Conservation (phyloP, 2,797 vertebrate genomes). For the Erithacus rubecula region DNA sequence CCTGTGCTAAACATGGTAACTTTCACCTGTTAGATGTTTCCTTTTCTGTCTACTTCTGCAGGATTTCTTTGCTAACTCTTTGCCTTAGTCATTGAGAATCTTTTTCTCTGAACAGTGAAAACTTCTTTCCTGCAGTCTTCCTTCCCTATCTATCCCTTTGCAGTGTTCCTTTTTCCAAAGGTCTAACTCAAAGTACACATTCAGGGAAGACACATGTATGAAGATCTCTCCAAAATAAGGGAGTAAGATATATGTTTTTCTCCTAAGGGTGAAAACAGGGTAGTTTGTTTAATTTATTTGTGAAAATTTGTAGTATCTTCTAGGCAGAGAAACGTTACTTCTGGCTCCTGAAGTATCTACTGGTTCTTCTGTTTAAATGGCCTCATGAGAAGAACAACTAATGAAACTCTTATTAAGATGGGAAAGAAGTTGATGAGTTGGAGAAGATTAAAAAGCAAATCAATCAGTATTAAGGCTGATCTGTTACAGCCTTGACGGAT, state of each 20-base stretch:
- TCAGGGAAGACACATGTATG: not conserved
- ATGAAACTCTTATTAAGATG: constrained; percentile 34
- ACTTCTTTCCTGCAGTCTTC: not conserved
- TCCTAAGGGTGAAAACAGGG: not conserved
- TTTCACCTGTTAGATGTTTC: not conserved
- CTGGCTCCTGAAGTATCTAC: not conserved
- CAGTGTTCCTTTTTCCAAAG: not conserved
- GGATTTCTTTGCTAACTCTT: not conserved
- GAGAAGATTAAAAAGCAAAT: constrained; percentile 46
- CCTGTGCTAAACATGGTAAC: not conserved
- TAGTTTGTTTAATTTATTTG: not conserved
- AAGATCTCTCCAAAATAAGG: not conserved
- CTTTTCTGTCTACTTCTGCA: not conserved
- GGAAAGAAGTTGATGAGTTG: constrained; percentile 35
- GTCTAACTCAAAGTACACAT: not conserved
- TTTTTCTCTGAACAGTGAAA: not conserved
- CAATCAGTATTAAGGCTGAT: constrained; percentile 15
- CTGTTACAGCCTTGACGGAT: not conserved
- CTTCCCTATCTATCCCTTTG: not conserved
- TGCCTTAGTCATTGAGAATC: not conserved
- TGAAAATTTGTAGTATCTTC: not conserved
- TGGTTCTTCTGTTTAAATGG: not conserved
- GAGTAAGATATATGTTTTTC: not conserved
- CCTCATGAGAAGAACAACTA: constrained; percentile 19
- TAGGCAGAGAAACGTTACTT: not conserved